Evolutionary conservation across 1,140 invertebrate genomes (phyloP).

Genomic region (Procambarus clarkii): DNA sequence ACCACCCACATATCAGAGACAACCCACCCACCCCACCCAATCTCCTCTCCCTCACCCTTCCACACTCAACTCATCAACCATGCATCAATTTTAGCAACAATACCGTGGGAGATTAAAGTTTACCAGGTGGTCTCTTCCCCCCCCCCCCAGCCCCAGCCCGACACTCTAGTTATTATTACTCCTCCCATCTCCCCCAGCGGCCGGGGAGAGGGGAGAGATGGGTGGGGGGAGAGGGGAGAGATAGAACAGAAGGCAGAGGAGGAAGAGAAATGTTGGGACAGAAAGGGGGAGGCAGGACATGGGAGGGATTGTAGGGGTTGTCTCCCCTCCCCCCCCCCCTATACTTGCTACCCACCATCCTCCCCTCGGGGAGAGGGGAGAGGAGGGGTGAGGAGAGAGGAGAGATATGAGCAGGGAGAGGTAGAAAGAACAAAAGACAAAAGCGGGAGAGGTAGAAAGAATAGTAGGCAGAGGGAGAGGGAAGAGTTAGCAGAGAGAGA

Average conservation of each 20-base stretch:
- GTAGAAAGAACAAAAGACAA: too few species aligned
- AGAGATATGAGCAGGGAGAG: too few species aligned
- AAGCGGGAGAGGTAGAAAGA: too few species aligned
- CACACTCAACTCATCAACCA: neutral
- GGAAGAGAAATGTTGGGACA: neutral
- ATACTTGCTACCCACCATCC: too few species aligned
- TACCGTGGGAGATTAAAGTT: slow-evolving; percentile 6
- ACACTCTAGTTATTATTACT: neutral
- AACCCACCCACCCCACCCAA: neutral
- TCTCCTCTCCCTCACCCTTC: neutral
- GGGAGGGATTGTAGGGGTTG: too few species aligned
- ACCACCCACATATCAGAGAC: neutral
- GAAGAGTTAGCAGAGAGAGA: too few species aligned
- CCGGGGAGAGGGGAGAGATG: neutral
- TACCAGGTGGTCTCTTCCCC: neutral
- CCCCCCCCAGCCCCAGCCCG: neutral
- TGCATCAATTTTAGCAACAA: slow-evolving; percentile 4
- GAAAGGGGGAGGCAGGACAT: neutral
- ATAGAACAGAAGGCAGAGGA: neutral
- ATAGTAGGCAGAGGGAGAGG: too few species aligned
- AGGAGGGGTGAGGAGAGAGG: too few species aligned
- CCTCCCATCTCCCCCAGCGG: neutral
- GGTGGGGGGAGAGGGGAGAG: neutral
- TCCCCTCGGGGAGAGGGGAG: too few species aligned
- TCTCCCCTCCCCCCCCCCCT: too few species aligned